Evolutionary conservation across 2,797 vertebrate genomes (phyloP).

Genomic region (Pantherophis alleghaniensis): DNA sequence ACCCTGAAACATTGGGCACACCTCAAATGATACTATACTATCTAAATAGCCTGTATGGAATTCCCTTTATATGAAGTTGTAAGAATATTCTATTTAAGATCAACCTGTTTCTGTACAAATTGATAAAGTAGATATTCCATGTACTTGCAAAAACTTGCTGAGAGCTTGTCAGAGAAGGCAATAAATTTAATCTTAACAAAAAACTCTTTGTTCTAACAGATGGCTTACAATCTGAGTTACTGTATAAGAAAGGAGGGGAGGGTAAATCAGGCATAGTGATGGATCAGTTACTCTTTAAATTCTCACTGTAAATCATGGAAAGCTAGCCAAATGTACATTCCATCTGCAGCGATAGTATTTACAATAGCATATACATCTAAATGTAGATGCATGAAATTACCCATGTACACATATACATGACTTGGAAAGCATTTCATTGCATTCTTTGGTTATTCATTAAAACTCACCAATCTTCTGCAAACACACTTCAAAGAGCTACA

Average conservation of each 20-base stretch:
- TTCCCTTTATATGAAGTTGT: background rate
- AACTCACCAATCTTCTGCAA: constrained; percentile 20
- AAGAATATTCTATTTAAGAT: background rate
- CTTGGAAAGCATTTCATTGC: background rate
- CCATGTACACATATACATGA: background rate
- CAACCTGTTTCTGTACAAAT: constrained; percentile 32
- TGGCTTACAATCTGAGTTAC: constrained; percentile 42
- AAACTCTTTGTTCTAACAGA: constrained; percentile 40
- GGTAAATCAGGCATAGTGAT: constrained; percentile 38
- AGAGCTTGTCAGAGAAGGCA: constrained; percentile 45
- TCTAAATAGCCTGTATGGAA: background rate
- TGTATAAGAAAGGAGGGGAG: constrained; percentile 36
- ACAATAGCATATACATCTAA: background rate
- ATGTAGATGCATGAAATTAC: background rate
- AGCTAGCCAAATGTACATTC: constrained; percentile 51
- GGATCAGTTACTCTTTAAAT: constrained; percentile 37
- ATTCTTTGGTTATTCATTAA: background rate
- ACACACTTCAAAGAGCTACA: constrained; percentile 22
- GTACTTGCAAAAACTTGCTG: constrained; percentile 43
- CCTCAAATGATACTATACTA: background rate
- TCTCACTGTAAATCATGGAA: constrained; percentile 49
- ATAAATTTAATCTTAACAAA: constrained; percentile 56
- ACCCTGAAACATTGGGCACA: background rate
- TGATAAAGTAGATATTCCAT: constrained; percentile 24
- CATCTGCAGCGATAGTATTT: constrained; percentile 44